Evolutionary conservation across 1,140 invertebrate species (phyloP).

Genomic region (Plectrocnemia conspersa): DNA sequence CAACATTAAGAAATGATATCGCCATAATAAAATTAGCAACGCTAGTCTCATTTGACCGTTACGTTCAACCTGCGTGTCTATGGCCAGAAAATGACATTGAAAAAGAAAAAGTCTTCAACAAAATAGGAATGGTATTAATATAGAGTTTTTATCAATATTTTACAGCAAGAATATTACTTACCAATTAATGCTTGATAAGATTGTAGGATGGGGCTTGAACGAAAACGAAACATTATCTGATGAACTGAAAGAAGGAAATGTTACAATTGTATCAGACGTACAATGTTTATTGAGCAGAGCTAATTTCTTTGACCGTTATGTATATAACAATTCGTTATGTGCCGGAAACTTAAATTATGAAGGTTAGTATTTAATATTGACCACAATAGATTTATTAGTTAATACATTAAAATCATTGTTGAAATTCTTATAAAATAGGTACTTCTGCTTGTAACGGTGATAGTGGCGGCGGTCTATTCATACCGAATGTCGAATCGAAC

Average conservation of each 20-base stretch:
- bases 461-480: conserved; percentile 17
- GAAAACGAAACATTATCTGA: conserved; percentile 22
- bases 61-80: conserved; percentile 57
- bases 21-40: conserved; percentile 56
- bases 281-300: conserved; percentile 49
- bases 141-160: conserved; percentile 19
- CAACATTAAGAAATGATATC: conserved; percentile 53
- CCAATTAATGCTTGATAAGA: conserved; percentile 5
- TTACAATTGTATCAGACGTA: conserved; percentile 48
- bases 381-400: not conserved
- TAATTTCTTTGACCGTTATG: conserved; percentile 48
- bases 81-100: conserved; percentile 32
- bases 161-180: not conserved
- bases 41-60: conserved; percentile 44
- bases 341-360: conserved; percentile 39
- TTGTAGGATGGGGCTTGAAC: conserved; percentile 27
- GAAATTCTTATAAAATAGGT: conserved; percentile 3
- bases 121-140: conserved; percentile 40
- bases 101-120: conserved; percentile 19
- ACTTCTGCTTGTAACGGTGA: conserved; percentile 18
- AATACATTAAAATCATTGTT: not conserved
- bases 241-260: conserved; percentile 44
- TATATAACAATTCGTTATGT: conserved; percentile 47
- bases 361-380: not conserved
- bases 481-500: not conserved